Conservation (phyloP, 2,113 vertebrate genomes). For the Pomatorhinus ruficollis region DNA sequence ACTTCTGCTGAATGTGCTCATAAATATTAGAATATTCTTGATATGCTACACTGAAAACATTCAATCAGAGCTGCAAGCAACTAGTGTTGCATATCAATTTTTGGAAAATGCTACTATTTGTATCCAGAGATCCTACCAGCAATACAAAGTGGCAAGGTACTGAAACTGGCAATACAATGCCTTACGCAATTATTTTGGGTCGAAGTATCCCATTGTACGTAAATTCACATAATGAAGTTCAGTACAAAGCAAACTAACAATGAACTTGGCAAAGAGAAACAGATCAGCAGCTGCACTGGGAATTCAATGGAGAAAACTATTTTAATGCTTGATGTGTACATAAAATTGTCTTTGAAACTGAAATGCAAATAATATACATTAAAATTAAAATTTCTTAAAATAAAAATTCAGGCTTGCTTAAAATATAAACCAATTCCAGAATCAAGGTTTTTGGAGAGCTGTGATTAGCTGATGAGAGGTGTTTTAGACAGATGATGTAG, state of each 20-base stretch:
- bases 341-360: constrained; percentile 34
- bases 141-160: constrained; percentile 38
- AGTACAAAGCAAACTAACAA: constrained; percentile 55
- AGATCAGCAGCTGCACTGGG: constrained; percentile 40
- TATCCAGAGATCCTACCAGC: constrained; percentile 30
- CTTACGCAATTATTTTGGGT: constrained; percentile 50
- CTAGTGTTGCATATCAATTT: constrained; percentile 30
- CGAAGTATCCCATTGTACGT: constrained; percentile 49
- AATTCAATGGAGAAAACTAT: constrained; percentile 42
- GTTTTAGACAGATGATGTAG: not conserved
- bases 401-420: constrained; percentile 22
- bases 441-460: not conserved
- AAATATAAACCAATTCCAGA: not conserved
- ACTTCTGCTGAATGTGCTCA: constrained; percentile 45
- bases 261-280: constrained; percentile 43
- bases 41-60: constrained; percentile 25
- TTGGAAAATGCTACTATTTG: constrained; percentile 39
- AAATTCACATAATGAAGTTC: constrained; percentile 56
- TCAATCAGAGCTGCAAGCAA: not conserved
- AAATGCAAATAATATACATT: constrained; percentile 47
- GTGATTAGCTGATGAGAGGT: constrained; percentile 47
- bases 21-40: constrained; percentile 60
- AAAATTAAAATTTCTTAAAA: constrained; percentile 43
- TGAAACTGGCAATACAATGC: constrained; percentile 35
- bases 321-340: constrained; percentile 10